These are phyloP conservation scores for Drosophila subobscura DNA, from an alignment of 1,140 invertebrate genomes.

Conservation along the genomic window DNA sequence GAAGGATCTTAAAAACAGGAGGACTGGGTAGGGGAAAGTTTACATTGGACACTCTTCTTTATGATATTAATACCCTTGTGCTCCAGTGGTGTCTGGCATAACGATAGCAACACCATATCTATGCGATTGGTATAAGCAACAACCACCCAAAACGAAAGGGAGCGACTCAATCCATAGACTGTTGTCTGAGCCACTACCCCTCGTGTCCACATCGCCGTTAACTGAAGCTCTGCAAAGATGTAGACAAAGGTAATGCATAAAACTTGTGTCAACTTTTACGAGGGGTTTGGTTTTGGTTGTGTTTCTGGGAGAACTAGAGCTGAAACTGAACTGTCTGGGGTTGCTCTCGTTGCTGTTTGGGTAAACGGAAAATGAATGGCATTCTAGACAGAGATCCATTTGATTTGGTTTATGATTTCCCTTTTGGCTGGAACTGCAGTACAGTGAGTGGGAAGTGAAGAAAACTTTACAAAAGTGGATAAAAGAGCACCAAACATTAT, in stretches of 20 bases:
- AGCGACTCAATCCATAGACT: conserved; percentile 32
- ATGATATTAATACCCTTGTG: too few relatives aligned
- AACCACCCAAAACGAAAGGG: conserved; percentile 37
- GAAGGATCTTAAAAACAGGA: too few relatives aligned
- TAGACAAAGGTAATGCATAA: conserved; percentile 40
- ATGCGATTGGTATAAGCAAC: conserved; percentile 19
- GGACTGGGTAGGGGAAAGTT: too few relatives aligned
- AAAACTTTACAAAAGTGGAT: too few relatives aligned
- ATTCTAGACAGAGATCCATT: not conserved
- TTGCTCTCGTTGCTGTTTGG: conserved; percentile 2
- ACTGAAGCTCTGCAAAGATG: conserved; percentile 26
- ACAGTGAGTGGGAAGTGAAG: too few relatives aligned
- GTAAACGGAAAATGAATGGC: conserved; percentile 10
- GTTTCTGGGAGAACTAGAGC: not conserved
- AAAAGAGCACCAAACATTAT: too few relatives aligned
- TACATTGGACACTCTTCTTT: too few relatives aligned
- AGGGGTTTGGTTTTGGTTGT: not conserved
- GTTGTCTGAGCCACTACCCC: conserved; percentile 57
- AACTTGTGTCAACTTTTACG: conserved; percentile 43
- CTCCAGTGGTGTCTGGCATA: too few relatives aligned
- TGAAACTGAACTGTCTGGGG: conserved; percentile 13
- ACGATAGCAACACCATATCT: too few relatives aligned
- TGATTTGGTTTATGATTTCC: conserved; percentile 4
- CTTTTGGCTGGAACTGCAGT: not conserved
- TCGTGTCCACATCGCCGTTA: not conserved